Evolutionary conservation across 2,797 vertebrate genomes (phyloP), one percentile per base, ranked within the genome.

Genomic region (Schizopygopsis pylzovi): DNA sequence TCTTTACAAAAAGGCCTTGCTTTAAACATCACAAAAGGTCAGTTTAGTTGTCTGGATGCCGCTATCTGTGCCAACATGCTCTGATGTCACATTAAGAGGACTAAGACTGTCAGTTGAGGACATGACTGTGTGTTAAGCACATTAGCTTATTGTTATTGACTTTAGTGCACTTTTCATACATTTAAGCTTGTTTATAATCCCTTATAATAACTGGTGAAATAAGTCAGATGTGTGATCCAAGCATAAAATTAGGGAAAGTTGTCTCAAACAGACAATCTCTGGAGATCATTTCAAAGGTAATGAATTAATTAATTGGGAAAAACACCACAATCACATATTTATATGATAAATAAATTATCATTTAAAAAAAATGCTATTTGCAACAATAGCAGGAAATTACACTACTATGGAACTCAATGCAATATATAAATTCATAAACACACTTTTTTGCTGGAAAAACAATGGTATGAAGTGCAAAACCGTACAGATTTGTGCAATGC

Each of bases 41-140:
- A 79, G 18, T 52, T 73, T 41, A 6, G 41, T 71, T 65, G 15
- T 71, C 65, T 79, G n/a, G n/a, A 76, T 28, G 22, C 28, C 15
- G 20, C 28, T 70, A 1, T 73, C n/a, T 73, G 3, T 18, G 37
- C 25, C 45, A 39, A 67, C 56, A 25, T 33, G 81, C 54, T 73
- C 16, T 22, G 39, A 49, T 59, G 80, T 77, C 52, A 61, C 33
- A n/a, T 61, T 78, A 83, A 25, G 73, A 83, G 81, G 78, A 65
- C 77, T 80, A 61, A 79, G 84, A n/a, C 4, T 52, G 25, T 49
- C 54, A 79, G n/a, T 47, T 73, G 12, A 79, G 81, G 73, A 83
- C 81, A 87, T 18, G 41, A 70, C 13, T 63, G 59, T 20, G 20
- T 83, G n/a, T 39, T 61, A 13, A 82, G 39, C 18, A n/a, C 33